Evolutionary conservation across 2,888 invertebrate species (phyloP), one percentile per base, ranked within the genome.

Genomic region (Catonia carolina): DNA sequence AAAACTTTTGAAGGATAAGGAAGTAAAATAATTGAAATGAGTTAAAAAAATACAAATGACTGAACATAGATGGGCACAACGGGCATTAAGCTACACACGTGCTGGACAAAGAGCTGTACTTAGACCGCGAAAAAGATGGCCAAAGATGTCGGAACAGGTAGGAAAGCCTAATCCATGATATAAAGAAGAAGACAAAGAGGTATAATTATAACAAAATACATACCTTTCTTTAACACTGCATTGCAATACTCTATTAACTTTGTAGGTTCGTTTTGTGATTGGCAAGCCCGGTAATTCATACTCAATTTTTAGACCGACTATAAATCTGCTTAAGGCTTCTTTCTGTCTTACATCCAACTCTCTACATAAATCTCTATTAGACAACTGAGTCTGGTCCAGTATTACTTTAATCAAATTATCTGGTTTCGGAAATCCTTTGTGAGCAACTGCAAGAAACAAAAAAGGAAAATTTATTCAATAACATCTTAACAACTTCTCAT

Each of bases 361-460:
- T 27, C 8, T 27, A 27, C 8, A 4, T 6, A 27, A 27, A 6
- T 6, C 27, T 27, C 27, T 27, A 27, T 27, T 8, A 27, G 5
- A 4, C 4, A 8, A 6, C 8, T 4, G 17, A 48, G 18, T 55
- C 15, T 48, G 15, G 5, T 37, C 36, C 23, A 48, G 14, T 23
- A 55, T 39, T 3, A 55, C 2, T 15, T 55, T 48, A 10, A 55
- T 10, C 31, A 57, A 15, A 18, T n/a, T 15, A 20, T 57, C 51
- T 6, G 58, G 67, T 45, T 72, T 80, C 0, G 88, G 86, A 67
- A 90, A 89, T 0, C 85, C 86, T 71, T 89, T 89, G 68, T 90
- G 86, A 0, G 86, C 83, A 36, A 89, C 85, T 82, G 71, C 51
- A 72, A 73, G 49, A 47, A 45, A 20, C 20, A 61, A 8, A 45